Evolutionary conservation across 2,888 invertebrate species (phyloP).

Genomic region (Nebria brevicollis): DNA sequence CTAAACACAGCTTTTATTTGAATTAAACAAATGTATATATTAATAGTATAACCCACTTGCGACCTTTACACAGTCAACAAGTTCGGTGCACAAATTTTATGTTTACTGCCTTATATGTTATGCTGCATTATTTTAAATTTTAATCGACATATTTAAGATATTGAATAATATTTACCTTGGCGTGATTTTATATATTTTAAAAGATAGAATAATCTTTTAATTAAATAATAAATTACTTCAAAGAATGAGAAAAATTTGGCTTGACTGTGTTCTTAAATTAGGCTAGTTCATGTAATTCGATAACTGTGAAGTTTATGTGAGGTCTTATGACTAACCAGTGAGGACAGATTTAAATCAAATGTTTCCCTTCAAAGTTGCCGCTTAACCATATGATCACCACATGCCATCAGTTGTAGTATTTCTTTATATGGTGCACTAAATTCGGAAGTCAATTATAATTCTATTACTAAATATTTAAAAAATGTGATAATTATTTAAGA

Average conservation of each 20-base stretch:
- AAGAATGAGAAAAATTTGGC: not conserved
- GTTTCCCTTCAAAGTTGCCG: conserved; percentile 35
- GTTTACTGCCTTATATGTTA: too few relatives aligned
- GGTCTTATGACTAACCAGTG: conserved; percentile 27
- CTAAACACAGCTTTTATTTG: too few relatives aligned
- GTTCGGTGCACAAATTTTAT: too few relatives aligned
- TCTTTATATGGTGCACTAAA: conserved; percentile 22
- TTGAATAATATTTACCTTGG: too few relatives aligned
- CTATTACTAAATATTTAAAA: not conserved
- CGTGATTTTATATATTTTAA: too few relatives aligned
- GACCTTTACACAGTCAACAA: too few relatives aligned
- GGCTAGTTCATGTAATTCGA: conserved; percentile 31
- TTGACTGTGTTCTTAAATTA: conserved; percentile 13
- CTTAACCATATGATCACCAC: conserved; percentile 26
- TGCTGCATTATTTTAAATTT: too few relatives aligned
- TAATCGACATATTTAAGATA: too few relatives aligned
- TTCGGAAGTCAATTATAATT: conserved; percentile 6
- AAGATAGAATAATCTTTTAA: too few relatives aligned
- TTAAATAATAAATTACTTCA: not conserved
- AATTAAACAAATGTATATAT: too few relatives aligned
- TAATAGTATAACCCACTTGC: too few relatives aligned
- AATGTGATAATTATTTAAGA: not conserved
- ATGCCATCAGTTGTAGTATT: conserved; percentile 31
- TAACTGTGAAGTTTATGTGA: conserved; percentile 32
- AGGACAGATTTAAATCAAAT: conserved; percentile 41